Conservation (phyloP, 2,888 invertebrate species). For the Xanthia togata region DNA sequence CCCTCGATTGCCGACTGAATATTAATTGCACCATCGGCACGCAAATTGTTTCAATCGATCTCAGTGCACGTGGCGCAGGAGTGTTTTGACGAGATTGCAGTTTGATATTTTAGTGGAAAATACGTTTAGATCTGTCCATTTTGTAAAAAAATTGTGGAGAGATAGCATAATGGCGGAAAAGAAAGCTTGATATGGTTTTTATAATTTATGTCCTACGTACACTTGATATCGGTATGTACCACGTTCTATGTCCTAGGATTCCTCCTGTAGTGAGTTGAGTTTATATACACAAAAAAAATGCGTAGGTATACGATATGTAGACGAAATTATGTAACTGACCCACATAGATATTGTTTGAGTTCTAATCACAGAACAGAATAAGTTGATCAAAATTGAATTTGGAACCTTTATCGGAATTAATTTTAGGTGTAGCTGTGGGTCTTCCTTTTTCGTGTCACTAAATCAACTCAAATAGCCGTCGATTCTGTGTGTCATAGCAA, state of each 20-base stretch:
- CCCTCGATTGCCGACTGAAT: slow-evolving; percentile 54
- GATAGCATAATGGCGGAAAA: no score
- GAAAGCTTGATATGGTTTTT: background rate
- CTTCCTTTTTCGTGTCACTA: slow-evolving; percentile 1
- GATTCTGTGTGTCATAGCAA: background rate
- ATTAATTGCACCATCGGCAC: slow-evolving; percentile 59
- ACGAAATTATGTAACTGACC: background rate
- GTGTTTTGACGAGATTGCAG: slow-evolving; percentile 1
- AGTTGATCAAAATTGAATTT: background rate
- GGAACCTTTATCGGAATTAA: no score
- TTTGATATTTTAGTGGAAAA: slow-evolving; percentile 16
- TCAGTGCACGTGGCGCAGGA: slow-evolving; percentile 33
- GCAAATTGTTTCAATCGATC: slow-evolving; percentile 47
- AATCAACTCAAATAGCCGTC: slow-evolving; percentile 7
- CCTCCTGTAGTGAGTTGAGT: no score
- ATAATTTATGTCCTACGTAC: background rate
- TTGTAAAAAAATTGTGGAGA: background rate
- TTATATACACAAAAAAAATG: background rate
- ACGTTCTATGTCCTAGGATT: background rate
- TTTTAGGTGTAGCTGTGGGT: background rate
- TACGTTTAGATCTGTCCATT: background rate
- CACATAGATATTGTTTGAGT: background rate
- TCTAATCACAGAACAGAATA: background rate
- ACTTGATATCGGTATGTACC: background rate
- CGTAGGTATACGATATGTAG: background rate